phyloP scores from a whole-genome alignment of 2,113 vertebrate species.

The Rhineura floridana region DNA sequence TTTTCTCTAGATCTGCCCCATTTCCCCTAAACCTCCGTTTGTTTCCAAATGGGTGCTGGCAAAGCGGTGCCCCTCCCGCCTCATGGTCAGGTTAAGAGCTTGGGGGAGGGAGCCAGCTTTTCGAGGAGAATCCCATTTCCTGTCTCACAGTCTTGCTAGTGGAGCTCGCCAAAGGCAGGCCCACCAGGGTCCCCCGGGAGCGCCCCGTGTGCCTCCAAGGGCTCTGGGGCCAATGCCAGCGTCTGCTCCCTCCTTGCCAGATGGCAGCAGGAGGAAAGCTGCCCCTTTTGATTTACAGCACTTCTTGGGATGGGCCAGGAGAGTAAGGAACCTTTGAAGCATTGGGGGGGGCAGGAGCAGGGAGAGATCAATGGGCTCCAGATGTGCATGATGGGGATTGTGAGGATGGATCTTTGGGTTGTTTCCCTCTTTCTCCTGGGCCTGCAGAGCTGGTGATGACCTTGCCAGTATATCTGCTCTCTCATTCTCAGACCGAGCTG shows the following conservation, averaged over 20 bases:
- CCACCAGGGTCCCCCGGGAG: too few relatives aligned
- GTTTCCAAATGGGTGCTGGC: constrained; percentile 82
- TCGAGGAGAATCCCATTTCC: constrained; percentile 66
- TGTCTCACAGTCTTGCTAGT: constrained; percentile 27
- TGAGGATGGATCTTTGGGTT: constrained; percentile 39
- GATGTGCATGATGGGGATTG: constrained; percentile 75
- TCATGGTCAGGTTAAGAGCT: constrained; percentile 85
- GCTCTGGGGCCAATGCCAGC: constrained; percentile 30
- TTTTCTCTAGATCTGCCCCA: background rate
- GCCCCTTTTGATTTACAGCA: constrained; percentile 81
- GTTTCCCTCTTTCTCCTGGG: constrained; percentile 43
- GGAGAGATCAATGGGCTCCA: constrained; percentile 68
- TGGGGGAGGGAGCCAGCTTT: constrained; percentile 64
- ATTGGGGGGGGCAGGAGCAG: constrained; percentile 72
- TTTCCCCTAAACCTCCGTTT: constrained; percentile 81
- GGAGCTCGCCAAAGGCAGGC: too few relatives aligned
- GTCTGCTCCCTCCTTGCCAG: constrained; percentile 60
- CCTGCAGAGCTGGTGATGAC: constrained; percentile 11
- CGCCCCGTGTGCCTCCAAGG: constrained; percentile 18
- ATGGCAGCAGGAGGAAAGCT: constrained; percentile 78
- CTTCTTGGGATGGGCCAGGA: constrained; percentile 61
- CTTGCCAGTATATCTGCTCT: background rate
- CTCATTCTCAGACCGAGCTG: too few relatives aligned
- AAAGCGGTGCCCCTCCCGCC: constrained; percentile 81
- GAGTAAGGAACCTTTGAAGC: constrained; percentile 51